Evolutionary conservation across 2,888 invertebrate genomes (phyloP), one percentile per base, ranked within the genome.

Genomic region (Anagyrus pseudococci): DNA sequence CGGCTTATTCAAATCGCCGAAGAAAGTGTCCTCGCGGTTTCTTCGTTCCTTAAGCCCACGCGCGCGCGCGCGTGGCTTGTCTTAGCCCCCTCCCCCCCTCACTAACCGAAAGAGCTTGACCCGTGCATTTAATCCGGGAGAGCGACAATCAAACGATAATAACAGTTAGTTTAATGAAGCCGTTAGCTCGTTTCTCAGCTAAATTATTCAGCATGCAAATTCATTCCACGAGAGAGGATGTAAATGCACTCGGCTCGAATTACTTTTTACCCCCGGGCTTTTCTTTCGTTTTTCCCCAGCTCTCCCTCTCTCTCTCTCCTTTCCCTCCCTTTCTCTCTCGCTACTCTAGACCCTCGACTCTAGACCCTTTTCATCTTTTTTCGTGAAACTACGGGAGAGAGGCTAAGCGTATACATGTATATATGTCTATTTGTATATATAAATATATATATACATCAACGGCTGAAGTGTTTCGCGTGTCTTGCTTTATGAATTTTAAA

Each of bases 141-240:
- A 44, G 53, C 25, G 58, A 62, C 58, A 56, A 62, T 62, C 58
- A 55, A 58, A 48, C 33, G 55, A 58, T 50, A 55, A 65, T 62
- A 55, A 58, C 50, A 55, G 55, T 52, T 58, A 58, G 54, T 37
- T 58, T 55, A 61, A 60, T 52, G 64, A 60, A 59, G 41, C 33
- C 60, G 41, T 60, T 56, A 48, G 52, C 47, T 64, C 23, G 58
- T 48, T 62, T 56, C 15, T 54, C 48, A 49, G 13, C n/a, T 63
- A 22, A 58, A 57, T 57, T 49, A 64, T 64, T 57, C 44, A 54
- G 53, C 57, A 61, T 64, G 61, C 49, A 61, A 61, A 64, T 64
- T 43, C 53, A 58, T 64, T 64, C 49, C 54, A 53, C 37, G 49
- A 65, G n/a, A n/a, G n/a, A n/a, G 49, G 54, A 54, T 60, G 52